phyloP scores from a whole-genome alignment of 2,113 vertebrate species.

The Pantherophis guttatus region DNA sequence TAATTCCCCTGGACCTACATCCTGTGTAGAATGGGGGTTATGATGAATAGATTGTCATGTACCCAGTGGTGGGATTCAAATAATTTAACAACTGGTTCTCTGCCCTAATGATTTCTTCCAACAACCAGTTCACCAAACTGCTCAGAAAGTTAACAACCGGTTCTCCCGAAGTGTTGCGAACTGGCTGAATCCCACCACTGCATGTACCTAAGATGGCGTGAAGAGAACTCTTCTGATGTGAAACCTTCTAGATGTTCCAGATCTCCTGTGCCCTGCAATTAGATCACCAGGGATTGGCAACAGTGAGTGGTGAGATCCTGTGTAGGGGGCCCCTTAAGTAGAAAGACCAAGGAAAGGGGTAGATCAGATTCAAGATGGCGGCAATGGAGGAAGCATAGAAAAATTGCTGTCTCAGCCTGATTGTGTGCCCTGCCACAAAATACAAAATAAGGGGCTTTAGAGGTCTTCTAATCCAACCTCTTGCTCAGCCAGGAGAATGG shows the following conservation, averaged over 20 bases:
- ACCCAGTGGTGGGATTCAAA: neutral
- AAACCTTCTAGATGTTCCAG: neutral
- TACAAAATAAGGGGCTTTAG: neutral
- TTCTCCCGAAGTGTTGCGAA: too few species aligned
- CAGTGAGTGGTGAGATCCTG: neutral
- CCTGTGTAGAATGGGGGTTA: neutral
- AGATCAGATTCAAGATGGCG: neutral
- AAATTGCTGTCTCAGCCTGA: neutral
- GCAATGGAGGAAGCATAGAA: too few species aligned
- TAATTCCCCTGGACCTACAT: neutral
- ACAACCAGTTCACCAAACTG: too few species aligned
- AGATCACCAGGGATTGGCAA: neutral
- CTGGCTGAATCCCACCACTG: too few species aligned
- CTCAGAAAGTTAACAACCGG: too few species aligned
- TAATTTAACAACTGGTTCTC: too few species aligned
- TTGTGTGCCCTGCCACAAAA: neutral
- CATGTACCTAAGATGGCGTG: neutral
- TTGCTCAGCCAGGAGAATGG: neutral
- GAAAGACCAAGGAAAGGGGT: neutral
- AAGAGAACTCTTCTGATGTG: neutral
- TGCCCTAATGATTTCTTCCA: too few species aligned
- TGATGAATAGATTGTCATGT: neutral
- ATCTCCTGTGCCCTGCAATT: neutral
- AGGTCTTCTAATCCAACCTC: neutral
- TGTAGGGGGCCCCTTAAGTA: neutral